Evolutionary conservation across 2,888 invertebrate species (phyloP), one percentile per base, ranked within the genome.

Genomic region (Harpalus rubripes): DNA sequence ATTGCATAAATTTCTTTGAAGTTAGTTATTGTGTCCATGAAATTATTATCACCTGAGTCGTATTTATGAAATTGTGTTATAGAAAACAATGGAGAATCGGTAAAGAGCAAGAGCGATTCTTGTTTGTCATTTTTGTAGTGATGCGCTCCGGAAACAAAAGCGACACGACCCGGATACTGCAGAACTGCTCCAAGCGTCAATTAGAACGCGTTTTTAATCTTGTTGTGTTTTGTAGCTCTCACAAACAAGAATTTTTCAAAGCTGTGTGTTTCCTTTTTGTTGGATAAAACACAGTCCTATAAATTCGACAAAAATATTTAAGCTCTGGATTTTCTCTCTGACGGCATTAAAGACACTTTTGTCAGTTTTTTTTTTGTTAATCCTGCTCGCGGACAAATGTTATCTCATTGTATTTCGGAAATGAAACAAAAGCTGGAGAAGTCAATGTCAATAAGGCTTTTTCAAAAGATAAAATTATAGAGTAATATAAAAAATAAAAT

Each of bases 141-240:
- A 68, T n/a, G 7, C 15, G 39, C 12, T 15, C 68, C 15, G 39
- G 39, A 68, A 68, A 68, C 32, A 68, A 68, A 68, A 39, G 68
- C 68, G 39, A 39, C n/a, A 32, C 68, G 39, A 68, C 68, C 68
- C 39, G 39, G 68, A 68, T 26, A 39, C 16, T 59, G 59, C 32
- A 39, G 39, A 78, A 58, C 58, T 52, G 26, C 65, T 81, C 52
- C 56, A 18, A n/a, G 65, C 65, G 41, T 44, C 81, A 81, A 81
- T 81, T 81, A 81, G 65, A 41, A 81, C 65, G 68, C 44, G 65
- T 63, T 79, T 63, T 81, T 81, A 81, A 81, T 81, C 44, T 44
- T 22, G 81, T 81, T 61, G 44, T 81, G 52, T 65, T 65, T 65
- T 65, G 22, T 10, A 52, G 65, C 22, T 65, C 61, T 52, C 65